These are phyloP conservation scores for Thaumatotibia leucotreta DNA, from an alignment of 1,140 invertebrate genomes.

Conservation along the genomic window DNA sequence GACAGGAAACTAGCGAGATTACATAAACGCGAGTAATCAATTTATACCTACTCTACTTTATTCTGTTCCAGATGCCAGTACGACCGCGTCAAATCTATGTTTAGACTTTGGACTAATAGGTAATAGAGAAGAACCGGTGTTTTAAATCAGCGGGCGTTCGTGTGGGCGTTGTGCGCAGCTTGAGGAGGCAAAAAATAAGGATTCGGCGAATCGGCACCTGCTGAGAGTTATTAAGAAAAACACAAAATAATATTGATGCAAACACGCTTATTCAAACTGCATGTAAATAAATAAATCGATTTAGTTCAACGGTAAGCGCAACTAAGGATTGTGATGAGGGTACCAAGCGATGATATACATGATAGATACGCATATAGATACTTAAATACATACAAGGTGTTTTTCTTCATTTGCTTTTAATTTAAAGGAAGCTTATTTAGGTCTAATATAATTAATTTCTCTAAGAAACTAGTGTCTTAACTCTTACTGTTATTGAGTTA, in stretches of 20 bases:
- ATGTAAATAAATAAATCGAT: too few species aligned
- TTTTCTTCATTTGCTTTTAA: too few species aligned
- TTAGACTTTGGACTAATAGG: slow-evolving; percentile 6
- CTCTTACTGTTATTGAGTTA: too few species aligned
- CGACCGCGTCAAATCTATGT: not conserved
- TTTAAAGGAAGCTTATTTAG: too few species aligned
- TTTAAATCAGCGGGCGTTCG: not conserved
- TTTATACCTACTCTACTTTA: not conserved
- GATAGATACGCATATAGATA: too few species aligned
- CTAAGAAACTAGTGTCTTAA: too few species aligned
- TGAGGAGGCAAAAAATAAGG: not conserved
- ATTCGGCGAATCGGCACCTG: not conserved
- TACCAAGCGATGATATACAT: too few species aligned
- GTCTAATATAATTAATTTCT: too few species aligned
- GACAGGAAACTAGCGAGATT: too few species aligned
- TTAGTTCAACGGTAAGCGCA: too few species aligned
- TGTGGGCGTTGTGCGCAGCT: not conserved
- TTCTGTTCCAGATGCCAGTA: not conserved
- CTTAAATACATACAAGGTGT: too few species aligned
- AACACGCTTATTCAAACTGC: not conserved
- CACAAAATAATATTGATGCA: not conserved
- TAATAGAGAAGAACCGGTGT: slow-evolving; percentile 12
- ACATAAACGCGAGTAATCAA: not conserved
- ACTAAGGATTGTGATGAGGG: too few species aligned
- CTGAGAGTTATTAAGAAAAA: not conserved